Base-by-base conservation (phyloP, 1,140 invertebrate genomes). In the Grapholita molesta region DNA sequence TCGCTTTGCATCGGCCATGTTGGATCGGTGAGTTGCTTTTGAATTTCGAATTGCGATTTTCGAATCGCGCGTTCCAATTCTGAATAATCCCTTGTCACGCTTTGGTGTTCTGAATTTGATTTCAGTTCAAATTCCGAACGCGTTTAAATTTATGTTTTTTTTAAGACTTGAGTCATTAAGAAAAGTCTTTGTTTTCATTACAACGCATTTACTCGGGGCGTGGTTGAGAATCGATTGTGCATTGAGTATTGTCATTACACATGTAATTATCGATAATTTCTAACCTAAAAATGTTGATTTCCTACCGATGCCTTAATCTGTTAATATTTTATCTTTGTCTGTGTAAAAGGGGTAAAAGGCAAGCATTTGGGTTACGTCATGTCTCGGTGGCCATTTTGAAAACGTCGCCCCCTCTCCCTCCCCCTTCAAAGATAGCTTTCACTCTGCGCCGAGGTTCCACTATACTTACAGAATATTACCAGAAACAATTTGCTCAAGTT, bases 21-120 rank as follows among this genome's bases (percentile, higher is more conserved):
- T 61, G 55, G 55, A 61, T 61, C 18, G 55, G 55, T 61, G 55
- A 61, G 55, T 57, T 18, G 53, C 24, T 61, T 61, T 61, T 61
- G 55, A 61, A 28, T 61, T 57, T 61, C 11, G 55, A 61, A 28
- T 61, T 30, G n/a, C 24, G 24, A 28, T 61, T 55, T 61, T 61
- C 25, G 55, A 61, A 61, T 52, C 25, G 25, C 15, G 55, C 55
- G 55, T 61, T 61, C 24, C 55, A 28, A 28, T 61, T 28, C 7
- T 30, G 25, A 28, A 15, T 32, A 12, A n/a, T 25, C 53, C 48
- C 21, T 3, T 11, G 21, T 15, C 5, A 12, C 6, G 28, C 55
- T 32, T 30, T 6, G 3, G 30, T 61, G 55, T 28, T 28, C 15
- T 61, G 9, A 42, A 18, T 12, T 2, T 5, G 4, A 15, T 48